phyloP scores from a whole-genome alignment of 2,113 vertebrate genomes.

The Spilogale gracilis region DNA sequence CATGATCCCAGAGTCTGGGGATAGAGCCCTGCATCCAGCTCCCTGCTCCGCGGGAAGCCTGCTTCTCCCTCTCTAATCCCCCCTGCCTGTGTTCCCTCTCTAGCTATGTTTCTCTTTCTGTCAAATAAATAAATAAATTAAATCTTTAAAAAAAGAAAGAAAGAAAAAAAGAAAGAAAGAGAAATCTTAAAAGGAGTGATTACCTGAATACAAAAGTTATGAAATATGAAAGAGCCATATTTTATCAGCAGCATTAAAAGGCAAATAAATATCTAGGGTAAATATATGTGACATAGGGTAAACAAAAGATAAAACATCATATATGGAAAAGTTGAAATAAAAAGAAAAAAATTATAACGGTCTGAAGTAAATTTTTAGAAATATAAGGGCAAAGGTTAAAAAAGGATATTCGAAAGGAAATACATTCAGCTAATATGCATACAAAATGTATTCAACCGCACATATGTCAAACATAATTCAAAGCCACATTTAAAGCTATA shows the following conservation, averaged over 20 bases:
- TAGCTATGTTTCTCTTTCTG: too few relatives aligned
- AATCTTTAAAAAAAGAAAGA: too few relatives aligned
- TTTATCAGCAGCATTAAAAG: constrained; percentile 23
- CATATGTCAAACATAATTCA: not conserved
- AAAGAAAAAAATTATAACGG: not conserved
- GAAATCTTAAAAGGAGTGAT: not conserved
- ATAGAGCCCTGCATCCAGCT: too few relatives aligned
- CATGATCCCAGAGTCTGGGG: too few relatives aligned
- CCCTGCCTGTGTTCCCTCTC: too few relatives aligned
- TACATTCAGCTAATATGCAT: not conserved
- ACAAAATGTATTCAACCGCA: not conserved
- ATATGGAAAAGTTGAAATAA: constrained; percentile 13
- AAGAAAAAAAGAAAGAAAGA: not conserved
- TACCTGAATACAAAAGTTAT: not conserved
- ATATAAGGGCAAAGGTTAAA: not conserved
- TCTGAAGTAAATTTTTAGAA: constrained; percentile 22
- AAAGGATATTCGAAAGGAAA: not conserved
- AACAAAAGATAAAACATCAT: not conserved
- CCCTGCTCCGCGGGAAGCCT: too few relatives aligned
- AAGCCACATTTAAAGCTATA: not conserved
- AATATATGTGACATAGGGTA: not conserved
- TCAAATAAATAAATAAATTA: too few relatives aligned
- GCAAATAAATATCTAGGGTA: not conserved
- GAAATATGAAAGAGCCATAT: not conserved
- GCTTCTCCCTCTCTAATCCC: too few relatives aligned